phyloP scores from a whole-genome alignment of 2,113 vertebrate species.

The Orthonyx spaldingii region DNA sequence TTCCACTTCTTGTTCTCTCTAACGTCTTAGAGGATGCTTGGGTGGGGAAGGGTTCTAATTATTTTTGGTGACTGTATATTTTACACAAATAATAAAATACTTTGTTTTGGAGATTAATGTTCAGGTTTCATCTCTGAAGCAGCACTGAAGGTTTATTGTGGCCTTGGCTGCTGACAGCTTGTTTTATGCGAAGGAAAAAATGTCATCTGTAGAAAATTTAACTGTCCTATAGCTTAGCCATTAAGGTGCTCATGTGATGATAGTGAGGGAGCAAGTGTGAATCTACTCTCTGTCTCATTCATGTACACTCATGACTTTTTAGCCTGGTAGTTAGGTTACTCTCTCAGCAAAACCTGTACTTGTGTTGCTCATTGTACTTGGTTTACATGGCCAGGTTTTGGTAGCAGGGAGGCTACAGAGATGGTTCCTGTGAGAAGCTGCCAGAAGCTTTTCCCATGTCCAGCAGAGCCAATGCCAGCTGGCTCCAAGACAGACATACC shows the following conservation, averaged over 20 bases:
- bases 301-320: neutral
- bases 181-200: neutral
- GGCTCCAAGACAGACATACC: too few species aligned
- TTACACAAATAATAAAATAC: neutral
- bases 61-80: neutral
- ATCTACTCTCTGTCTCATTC: neutral
- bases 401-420: too few species aligned
- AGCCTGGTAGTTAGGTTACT: neutral
- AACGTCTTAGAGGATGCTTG: neutral
- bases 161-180: neutral
- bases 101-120: neutral
- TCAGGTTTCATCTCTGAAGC: neutral
- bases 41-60: neutral
- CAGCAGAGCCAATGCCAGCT: too few species aligned
- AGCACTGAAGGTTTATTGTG: neutral
- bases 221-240: neutral
- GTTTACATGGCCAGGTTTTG: too few species aligned
- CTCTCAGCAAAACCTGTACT: neutral
- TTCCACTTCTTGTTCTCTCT: neutral
- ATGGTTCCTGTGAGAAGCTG: too few species aligned
- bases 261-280: neutral
- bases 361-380: neutral
- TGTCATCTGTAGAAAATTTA: neutral
- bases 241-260: accelerated
- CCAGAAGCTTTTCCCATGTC: too few species aligned